Evolutionary conservation across 2,113 vertebrate species (phyloP).

Genomic region (Ahaetulla prasina): DNA sequence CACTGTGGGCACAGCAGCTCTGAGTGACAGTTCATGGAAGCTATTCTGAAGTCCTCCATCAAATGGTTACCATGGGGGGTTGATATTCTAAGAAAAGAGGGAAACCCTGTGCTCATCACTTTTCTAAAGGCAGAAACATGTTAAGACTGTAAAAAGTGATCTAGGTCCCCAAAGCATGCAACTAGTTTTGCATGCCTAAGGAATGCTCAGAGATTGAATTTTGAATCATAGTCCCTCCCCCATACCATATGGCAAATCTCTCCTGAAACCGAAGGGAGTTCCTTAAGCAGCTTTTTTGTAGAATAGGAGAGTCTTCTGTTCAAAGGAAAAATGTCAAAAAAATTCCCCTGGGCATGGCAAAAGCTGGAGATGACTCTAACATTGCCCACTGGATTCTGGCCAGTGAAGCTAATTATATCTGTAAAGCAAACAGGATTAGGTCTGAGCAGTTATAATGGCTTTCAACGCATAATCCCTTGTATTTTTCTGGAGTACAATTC

Average conservation of each 20-base stretch:
- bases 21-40: constrained; percentile 4
- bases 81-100: background rate
- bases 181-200: background rate
- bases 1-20: background rate
- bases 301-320: background rate
- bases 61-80: background rate
- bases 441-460: background rate
- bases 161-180: background rate
- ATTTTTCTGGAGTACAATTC: background rate
- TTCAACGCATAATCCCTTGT: background rate
- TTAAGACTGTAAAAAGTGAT: background rate
- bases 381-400: background rate
- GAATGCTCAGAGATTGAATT: background rate
- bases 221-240: background rate
- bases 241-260: background rate
- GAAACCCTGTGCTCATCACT: background rate
- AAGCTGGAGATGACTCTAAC: background rate
- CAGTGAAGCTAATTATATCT: background rate
- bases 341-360: background rate
- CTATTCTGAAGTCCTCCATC: background rate
- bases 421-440: background rate
- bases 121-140: background rate
- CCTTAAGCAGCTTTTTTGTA: background rate
- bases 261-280: background rate
- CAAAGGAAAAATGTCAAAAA: background rate